phyloP scores from a whole-genome alignment of 2,797 vertebrate species.

The Pantherophis alleghaniensis region DNA sequence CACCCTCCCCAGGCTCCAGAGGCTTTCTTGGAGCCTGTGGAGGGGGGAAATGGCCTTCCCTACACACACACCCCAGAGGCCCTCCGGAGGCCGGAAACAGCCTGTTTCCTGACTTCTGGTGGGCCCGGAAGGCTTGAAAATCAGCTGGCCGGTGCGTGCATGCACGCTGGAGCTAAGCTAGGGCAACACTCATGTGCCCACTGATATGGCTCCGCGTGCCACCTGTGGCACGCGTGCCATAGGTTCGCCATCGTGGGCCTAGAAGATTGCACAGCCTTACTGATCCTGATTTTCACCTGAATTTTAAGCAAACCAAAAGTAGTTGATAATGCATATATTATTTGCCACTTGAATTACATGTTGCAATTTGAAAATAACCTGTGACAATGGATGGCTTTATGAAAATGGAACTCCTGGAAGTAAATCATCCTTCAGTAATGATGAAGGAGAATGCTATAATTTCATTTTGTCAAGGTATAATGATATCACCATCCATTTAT shows the following conservation, averaged over 20 bases:
- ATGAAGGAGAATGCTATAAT: conserved; percentile 66
- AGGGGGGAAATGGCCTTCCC: too few relatives aligned
- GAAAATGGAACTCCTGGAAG: conserved; percentile 69
- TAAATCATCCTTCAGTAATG: conserved; percentile 72
- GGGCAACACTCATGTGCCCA: too few relatives aligned
- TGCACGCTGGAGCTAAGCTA: too few relatives aligned
- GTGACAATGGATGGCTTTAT: conserved; percentile 63
- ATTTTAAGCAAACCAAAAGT: conserved; percentile 45
- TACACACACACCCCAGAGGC: too few relatives aligned
- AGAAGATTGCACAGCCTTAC: neutral
- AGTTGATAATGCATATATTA: conserved; percentile 42
- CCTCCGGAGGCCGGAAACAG: too few relatives aligned
- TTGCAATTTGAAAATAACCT: conserved; percentile 65
- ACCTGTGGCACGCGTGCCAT: too few relatives aligned
- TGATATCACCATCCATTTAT: conserved; percentile 79
- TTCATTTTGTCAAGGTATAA: conserved; percentile 75
- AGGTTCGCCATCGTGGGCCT: neutral
- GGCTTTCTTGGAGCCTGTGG: too few relatives aligned
- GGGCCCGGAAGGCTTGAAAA: too few relatives aligned
- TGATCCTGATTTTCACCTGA: conserved; percentile 37
- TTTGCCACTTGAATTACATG: conserved; percentile 36
- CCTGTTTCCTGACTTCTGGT: too few relatives aligned
- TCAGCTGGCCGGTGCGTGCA: too few relatives aligned
- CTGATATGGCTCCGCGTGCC: too few relatives aligned
- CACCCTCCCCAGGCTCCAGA: too few relatives aligned